Evolutionary conservation across 2,888 invertebrate genomes (phyloP).

Genomic region (Idaea biselata): DNA sequence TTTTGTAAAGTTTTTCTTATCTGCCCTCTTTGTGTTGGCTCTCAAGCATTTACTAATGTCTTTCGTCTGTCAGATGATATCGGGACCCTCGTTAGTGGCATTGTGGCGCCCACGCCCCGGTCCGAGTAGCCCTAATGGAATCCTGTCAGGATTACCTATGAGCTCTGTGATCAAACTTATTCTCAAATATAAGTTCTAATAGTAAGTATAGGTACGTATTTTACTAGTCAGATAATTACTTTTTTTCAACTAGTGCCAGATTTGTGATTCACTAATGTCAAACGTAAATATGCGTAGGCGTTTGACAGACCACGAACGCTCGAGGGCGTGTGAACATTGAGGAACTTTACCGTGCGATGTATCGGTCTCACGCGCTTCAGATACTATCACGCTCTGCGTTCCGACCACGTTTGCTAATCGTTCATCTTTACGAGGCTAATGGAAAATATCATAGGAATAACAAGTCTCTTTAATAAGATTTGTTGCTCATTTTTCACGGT

Average conservation of each 20-base stretch:
- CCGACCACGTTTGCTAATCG: conserved; percentile 50
- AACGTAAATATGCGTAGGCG: conserved; percentile 54
- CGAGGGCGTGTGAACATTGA: conserved; percentile 63
- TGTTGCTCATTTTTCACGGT: conserved; percentile 9
- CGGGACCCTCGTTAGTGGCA: conserved; percentile 67
- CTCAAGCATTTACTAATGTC: conserved; percentile 64
- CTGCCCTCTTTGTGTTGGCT: conserved; percentile 52
- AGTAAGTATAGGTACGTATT: neutral
- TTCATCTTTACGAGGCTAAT: conserved; percentile 55
- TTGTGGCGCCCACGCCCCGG: conserved; percentile 67
- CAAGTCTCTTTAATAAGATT: conserved; percentile 19
- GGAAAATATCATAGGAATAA: conserved; percentile 39
- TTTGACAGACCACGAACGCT: conserved; percentile 51
- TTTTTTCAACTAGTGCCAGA: conserved; percentile 10
- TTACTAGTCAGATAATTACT: neutral
- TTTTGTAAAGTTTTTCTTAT: conserved; percentile 58
- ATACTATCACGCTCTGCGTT: conserved; percentile 57
- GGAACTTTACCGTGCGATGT: conserved; percentile 45
- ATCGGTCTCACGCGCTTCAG: conserved; percentile 65
- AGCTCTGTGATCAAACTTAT: conserved; percentile 47
- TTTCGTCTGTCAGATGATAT: conserved; percentile 69
- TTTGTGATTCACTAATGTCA: conserved; percentile 49
- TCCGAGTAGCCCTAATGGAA: conserved; percentile 53
- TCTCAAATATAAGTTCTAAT: conserved; percentile 29
- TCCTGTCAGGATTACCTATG: conserved; percentile 60